These are phyloP conservation scores for Oconnorella tubifera DNA, from an alignment of 2,888 invertebrate species.

Conservation along the genomic window DNA sequence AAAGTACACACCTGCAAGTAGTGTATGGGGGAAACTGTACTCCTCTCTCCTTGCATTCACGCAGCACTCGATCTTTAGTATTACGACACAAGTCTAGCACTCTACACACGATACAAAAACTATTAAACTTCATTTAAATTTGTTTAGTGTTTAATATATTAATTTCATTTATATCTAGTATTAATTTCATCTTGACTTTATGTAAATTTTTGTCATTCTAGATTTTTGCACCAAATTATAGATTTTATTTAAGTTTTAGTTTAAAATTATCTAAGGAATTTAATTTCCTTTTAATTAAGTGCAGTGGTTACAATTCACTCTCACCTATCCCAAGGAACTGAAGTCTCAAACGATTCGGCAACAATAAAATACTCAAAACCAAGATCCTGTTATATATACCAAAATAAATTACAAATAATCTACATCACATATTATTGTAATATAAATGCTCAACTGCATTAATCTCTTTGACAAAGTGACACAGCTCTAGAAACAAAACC, in stretches of 20 bases:
- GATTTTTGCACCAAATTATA: conserved; percentile 8
- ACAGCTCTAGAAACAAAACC: no score
- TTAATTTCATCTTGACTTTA: not conserved
- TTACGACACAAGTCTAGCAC: conserved; percentile 77
- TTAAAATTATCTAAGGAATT: no score
- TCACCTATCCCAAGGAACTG: conserved; percentile 87
- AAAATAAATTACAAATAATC: conserved; percentile 1
- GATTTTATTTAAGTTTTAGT: no score
- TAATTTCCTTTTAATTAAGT: no score
- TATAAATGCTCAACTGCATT: no score
- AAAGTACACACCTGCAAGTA: conserved; percentile 59
- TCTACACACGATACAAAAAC: conserved; percentile 52
- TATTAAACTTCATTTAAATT: not conserved
- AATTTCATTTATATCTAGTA: not conserved
- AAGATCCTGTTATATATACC: conserved; percentile 68
- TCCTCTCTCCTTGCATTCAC: conserved; percentile 59
- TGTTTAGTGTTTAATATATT: not conserved
- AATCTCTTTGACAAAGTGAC: no score
- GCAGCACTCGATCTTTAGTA: conserved; percentile 76
- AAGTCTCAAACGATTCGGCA: conserved; percentile 97
- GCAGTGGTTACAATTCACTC: no score
- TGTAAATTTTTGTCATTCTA: not conserved
- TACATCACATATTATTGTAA: no score
- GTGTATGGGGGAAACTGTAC: conserved; percentile 58
- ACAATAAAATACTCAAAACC: conserved; percentile 82